Evolutionary conservation across 2,113 vertebrate genomes (phyloP), one percentile per base, ranked within the genome.

Genomic region (Monarcha castaneiventris): DNA sequence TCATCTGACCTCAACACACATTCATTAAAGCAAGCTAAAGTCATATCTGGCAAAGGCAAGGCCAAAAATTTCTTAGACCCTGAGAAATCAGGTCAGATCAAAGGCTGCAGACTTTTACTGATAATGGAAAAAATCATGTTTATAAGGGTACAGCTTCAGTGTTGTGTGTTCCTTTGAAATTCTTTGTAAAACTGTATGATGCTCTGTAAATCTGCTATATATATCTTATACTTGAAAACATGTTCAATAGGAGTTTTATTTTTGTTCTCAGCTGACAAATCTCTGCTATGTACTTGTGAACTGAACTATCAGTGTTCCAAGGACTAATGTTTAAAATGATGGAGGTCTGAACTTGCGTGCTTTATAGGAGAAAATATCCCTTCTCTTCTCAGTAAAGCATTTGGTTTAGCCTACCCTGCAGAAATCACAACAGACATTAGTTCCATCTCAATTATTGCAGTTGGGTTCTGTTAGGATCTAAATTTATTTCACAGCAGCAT

Each of bases 391-490:
- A 29, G 1, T 59, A 61, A 84, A 84, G 35, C 37, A 56, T 79
- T 93, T 64, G 64, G 32, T 89, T 93, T 68, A 87, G 56, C 77
- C 46, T 83, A 64, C 46, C 54, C 56, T 79, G 84, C 92, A 93
- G 66, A 97, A 93, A 95, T 91, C 73, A 75, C 39, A 77, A 83
- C 79, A 77, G 51, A 39, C 55, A 62, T 89, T 96, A 84, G 58
- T 93, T 95, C 67, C 76, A 76, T 83, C 46, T 95, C 92, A 83
- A 13, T 97, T 93, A 79, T 69, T 91, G 69, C 84, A 84, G 82
- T 84, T 85, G 91, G 62, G 29, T 73, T 86, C 69, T 88, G 30
- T 80, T 78, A 86, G 62, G 43, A 62, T 90, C 72, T 76, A 66
- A 79, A 96, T 95, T 84, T 96, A 61, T 93, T 89, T 93, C 82